These are phyloP conservation scores for Hedya salicella DNA, from an alignment of 2,888 invertebrate genomes.

Conservation along the genomic window DNA sequence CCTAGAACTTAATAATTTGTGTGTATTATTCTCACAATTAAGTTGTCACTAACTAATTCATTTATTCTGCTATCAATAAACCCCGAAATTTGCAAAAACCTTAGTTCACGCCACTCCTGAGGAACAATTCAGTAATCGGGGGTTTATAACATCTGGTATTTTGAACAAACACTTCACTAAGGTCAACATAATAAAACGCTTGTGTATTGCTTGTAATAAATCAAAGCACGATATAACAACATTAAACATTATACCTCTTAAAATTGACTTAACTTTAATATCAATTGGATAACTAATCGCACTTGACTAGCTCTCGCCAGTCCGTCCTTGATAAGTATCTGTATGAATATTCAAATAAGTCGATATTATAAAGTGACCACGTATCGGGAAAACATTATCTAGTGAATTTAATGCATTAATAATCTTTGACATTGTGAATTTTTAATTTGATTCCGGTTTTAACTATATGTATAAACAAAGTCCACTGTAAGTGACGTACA, in stretches of 20 bases:
- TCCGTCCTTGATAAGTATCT: slow-evolving; percentile 11
- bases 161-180: slow-evolving; percentile 24
- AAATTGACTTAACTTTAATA: slow-evolving; percentile 7
- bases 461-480: background rate
- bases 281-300: background rate
- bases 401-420: slow-evolving; percentile 12
- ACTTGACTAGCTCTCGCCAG: slow-evolving; percentile 5
- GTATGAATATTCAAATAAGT: slow-evolving; percentile 25
- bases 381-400: slow-evolving; percentile 6
- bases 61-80: background rate
- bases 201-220: slow-evolving; percentile 23
- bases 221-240: slow-evolving; percentile 14
- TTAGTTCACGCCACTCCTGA: slow-evolving; percentile 23
- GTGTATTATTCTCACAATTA: background rate
- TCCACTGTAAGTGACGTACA: too few relatives aligned
- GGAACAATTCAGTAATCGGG: too few relatives aligned
- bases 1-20: too few relatives aligned
- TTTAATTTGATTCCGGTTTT: background rate
- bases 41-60: too few relatives aligned
- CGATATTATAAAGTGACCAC: slow-evolving; percentile 10
- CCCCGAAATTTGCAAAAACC: background rate
- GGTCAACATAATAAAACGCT: slow-evolving; percentile 28
- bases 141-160: slow-evolving; percentile 21
- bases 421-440: slow-evolving; percentile 2
- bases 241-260: slow-evolving; percentile 21